Base-by-base conservation (phyloP, 2,797 vertebrate species). In the Thalassophryne amazonica region DNA sequence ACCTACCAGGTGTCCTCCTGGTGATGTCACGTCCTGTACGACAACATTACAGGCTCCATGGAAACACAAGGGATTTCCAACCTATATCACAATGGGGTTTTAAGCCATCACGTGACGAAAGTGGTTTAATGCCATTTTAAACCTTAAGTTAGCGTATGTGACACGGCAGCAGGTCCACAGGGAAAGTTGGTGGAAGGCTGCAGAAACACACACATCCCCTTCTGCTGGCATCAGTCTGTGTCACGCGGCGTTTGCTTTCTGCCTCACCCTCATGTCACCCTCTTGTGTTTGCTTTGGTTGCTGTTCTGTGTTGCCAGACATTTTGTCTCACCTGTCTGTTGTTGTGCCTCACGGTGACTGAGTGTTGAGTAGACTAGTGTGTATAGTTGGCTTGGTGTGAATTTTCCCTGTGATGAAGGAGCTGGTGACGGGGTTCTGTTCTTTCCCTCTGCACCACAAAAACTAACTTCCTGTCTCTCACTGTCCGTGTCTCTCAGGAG, bases 401-500 rank as follows among this genome's bases (percentile, higher is more conserved):
- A 4, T 60, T 56, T 17, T 25, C 29, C 37, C 42, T n/a, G 1
- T 41, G 54, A 22, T 58, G 63, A 69, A 42, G 23, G 32, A 54
- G 47, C 33, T 57, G 70, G 47, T 66, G 50, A 45, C 29, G 43
- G 50, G 46, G 19, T 69, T 33, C 49, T 33, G 55, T 25, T 25
- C 36, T 37, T 53, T 38, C 43, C 49, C 33, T 60, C 52, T 29
- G 14, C 23, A 21, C 10, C 7, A 3, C 2, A 21, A 17, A 6
- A 65, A 28, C 39, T 21, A 29, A 15, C 13, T 54, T 2, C 41
- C 4, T 47, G 5, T 36, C 12, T 21, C 19, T 39, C 15, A 59
- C 4, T 30, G 9, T 64, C 19, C 23, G 19, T 33, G 5, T 67
- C 8, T 54, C 5, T 45, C 17, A 88, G 86, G 89, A 91, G 84